phyloP scores from a whole-genome alignment of 2,888 invertebrate species.

The Drosophila monieri region DNA sequence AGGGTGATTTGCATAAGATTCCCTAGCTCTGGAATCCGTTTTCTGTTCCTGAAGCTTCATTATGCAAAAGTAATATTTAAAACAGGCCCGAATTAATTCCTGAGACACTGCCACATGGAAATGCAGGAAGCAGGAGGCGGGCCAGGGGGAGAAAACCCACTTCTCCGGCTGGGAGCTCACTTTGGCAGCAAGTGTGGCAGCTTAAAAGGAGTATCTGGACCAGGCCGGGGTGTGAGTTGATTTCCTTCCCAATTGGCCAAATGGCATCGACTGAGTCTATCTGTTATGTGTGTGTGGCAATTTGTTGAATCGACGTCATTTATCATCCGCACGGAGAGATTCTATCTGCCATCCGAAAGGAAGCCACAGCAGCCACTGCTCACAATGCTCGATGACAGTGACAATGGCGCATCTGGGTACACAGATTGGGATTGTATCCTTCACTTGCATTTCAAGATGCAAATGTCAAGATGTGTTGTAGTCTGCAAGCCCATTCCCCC shows the following conservation, averaged over 20 bases:
- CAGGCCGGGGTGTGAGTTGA: slow-evolving; percentile 60
- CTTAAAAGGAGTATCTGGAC: slow-evolving; percentile 16
- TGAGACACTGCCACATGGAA: slow-evolving; percentile 40
- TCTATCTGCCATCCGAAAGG: slow-evolving; percentile 14
- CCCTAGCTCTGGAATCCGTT: slow-evolving; percentile 7
- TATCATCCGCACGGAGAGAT: slow-evolving; percentile 74
- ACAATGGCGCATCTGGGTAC: slow-evolving; percentile 63
- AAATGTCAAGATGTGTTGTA: slow-evolving; percentile 74
- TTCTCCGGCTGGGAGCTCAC: slow-evolving; percentile 9
- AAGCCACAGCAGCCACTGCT: slow-evolving; percentile 39
- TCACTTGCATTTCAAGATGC: slow-evolving; percentile 82
- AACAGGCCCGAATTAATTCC: slow-evolving; percentile 36
- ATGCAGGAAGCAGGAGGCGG: slow-evolving; percentile 8
- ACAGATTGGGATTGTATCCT: slow-evolving; percentile 81
- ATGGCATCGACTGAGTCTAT: slow-evolving; percentile 47
- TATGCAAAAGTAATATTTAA: slow-evolving; percentile 34
- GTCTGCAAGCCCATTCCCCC: slow-evolving; percentile 14
- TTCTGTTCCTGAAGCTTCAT: slow-evolving; percentile 12
- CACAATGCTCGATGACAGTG: slow-evolving; percentile 47
- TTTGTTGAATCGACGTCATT: slow-evolving; percentile 79
- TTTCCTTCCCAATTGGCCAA: slow-evolving; percentile 80
- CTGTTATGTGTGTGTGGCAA: slow-evolving; percentile 70
- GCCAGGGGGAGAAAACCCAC: not conserved
- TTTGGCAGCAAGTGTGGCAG: slow-evolving; percentile 10
- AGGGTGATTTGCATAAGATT: slow-evolving; percentile 28